Base-by-base conservation (phyloP, 2,113 vertebrate genomes). In the Delphinapterus leucas region DNA sequence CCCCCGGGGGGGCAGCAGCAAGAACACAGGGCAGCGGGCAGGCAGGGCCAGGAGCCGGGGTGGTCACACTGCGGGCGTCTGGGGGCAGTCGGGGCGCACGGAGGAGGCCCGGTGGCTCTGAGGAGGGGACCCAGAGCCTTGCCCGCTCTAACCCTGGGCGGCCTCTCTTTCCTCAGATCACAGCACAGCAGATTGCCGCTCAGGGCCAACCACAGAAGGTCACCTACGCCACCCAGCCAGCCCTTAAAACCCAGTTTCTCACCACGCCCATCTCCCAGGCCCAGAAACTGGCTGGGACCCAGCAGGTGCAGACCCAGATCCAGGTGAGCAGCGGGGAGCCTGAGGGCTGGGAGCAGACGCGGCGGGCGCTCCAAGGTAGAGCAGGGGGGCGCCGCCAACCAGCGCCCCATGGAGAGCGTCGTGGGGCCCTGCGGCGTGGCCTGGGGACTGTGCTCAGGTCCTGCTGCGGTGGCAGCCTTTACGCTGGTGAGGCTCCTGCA, bases 241-340 rank as follows among this genome's bases (percentile, higher is more conserved):
- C 99, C 94, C 99, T 99, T 96, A 99, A 99, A 98, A 99, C 99
- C 41, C 99, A 99, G 98, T 99, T 99, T 97, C 99, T 99, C 53
- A 98, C 99, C 41, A 99, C 99, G 4, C 99, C 99, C 15, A 99
- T 99, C 90, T 96, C 99, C 77, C 99, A 99, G 98, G 97, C 99
- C 7, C 99, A 99, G 98, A 99, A 99, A 97, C 88, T 99, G 60
- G 97, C 99, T 0, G 99, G 99, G 90, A 97, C 99, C 1, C 99
- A 99, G 95, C 99, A 99, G 97, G 99, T 99, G 67, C 99, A 99
- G 99, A 99, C 99, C 38, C 98, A 98, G 96, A 99, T 99, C 98
- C 99, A 99, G 98, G 99, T 99, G 81, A 98, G 97, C 14, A 1
- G 1, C 5, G 36, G 44, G 8, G 31, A 26, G 53, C 74, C 44